These are phyloP conservation scores for Gymnothorax javanicus DNA, from an alignment of 2,797 vertebrate genomes.

Conservation along the genomic window DNA sequence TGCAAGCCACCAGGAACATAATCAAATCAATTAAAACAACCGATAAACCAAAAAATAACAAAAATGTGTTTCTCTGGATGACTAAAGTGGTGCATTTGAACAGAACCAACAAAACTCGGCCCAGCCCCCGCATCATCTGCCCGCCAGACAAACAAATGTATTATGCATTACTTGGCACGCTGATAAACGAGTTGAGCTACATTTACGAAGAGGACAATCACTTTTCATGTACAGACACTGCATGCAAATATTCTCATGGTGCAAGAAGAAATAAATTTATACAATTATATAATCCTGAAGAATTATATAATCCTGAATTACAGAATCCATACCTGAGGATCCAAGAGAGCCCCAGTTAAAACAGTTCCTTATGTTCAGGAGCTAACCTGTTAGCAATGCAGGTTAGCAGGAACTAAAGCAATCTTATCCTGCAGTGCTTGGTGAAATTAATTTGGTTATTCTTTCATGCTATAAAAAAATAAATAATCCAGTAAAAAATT, in stretches of 20 bases:
- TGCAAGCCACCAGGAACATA: background rate
- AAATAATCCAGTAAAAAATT: too few species aligned
- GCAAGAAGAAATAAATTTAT: background rate
- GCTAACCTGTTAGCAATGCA: too few species aligned
- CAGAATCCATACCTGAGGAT: too few species aligned
- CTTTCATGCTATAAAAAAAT: too few species aligned
- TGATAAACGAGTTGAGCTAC: background rate
- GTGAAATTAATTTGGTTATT: too few species aligned
- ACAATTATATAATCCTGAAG: too few species aligned
- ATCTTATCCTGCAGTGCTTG: too few species aligned
- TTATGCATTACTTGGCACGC: background rate
- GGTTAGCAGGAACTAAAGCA: too few species aligned
- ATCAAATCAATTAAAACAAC: background rate
- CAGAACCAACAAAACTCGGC: background rate
- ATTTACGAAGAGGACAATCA: background rate
- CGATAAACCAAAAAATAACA: background rate
- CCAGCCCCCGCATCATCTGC: background rate
- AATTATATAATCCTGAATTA: too few species aligned
- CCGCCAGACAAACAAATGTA: background rate
- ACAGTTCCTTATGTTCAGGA: too few species aligned
- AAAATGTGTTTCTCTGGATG: background rate
- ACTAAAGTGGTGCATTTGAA: background rate
- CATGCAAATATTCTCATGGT: background rate
- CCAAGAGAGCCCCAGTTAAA: too few species aligned
- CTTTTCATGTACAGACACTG: background rate